Evolutionary conservation across 2,113 vertebrate genomes (phyloP), one percentile per base, ranked within the genome.

Genomic region (Notarius lentiginosus): DNA sequence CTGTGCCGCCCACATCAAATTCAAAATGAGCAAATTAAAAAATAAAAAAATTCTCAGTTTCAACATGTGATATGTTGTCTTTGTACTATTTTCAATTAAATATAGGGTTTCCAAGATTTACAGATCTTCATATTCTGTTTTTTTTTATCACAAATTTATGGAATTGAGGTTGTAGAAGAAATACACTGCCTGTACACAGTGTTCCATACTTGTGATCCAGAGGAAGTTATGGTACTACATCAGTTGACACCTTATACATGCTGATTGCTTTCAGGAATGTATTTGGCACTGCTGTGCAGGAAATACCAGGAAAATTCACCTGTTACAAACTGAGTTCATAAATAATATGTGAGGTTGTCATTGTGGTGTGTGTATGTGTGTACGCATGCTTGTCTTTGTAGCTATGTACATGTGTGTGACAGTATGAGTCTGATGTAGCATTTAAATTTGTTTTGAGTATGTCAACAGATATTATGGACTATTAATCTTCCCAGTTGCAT

Each of bases 231-330:
- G 41, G 41, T 65, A 53, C 82, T 86, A 70, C 60, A 51, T 61
- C 76, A 81, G 88, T 27, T 79, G 53, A 82, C n/a, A 53, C 22
- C 22, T 85, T 82, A 58, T 47, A 70, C 61, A 47, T 82, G 53
- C 41, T 49, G 65, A 82, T 65, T 85, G 68, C 80, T 20, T 79
- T n/a, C 49, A 65, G 58, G 63, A 68, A 79, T 75, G 75, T 86
- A 65, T 79, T 63, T 88, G 82, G 8, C 58, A 82, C 58, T 72
- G 47, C 61, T 49, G n/a, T 49, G 11, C 70, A 89, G 84, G 81
- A 90, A 87, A 89, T 84, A 79, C 68, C 86, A 58, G 82, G 60
- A 47, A 86, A 89, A 86, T 84, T 88, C 90, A 92, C 90, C 83
- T 83, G 84, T 87, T 85, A 58, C 56, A 84, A 82, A 75, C 77